phyloP scores from a whole-genome alignment of 2,113 vertebrate species.

The Pseudorasbora parva region DNA sequence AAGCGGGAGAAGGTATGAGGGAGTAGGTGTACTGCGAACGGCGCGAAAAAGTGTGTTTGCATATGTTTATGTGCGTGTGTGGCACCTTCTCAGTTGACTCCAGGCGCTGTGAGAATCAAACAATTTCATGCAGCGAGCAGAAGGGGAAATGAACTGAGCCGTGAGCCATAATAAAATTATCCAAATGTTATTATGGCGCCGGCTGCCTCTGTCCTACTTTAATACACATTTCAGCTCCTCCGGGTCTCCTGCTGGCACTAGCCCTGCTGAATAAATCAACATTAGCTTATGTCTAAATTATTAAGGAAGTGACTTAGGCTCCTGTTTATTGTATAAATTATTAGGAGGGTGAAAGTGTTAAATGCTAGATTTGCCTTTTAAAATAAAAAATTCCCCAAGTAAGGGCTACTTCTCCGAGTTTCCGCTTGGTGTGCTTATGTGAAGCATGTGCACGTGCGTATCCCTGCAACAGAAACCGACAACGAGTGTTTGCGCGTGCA shows the following conservation, averaged over 20 bases:
- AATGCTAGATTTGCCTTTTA: conserved; percentile 68
- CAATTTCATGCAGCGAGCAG: conserved; percentile 99
- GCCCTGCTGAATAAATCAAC: conserved; percentile 99
- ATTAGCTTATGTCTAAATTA: conserved; percentile 99
- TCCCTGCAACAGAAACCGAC: neutral
- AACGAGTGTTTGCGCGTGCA: neutral
- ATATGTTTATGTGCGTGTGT: conserved; percentile 43
- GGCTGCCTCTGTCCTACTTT: conserved; percentile 99
- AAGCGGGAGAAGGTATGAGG: conserved; percentile 5
- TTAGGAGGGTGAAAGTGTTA: conserved; percentile 89
- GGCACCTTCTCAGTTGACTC: conserved; percentile 81
- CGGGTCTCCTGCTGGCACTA: conserved; percentile 88
- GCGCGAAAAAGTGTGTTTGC: conserved; percentile 39
- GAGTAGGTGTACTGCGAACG: neutral
- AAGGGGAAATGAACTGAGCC: conserved; percentile 99
- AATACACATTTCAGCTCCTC: conserved; percentile 96
- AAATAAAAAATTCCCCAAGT: conserved; percentile 39
- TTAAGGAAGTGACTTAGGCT: conserved; percentile 97
- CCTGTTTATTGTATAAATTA: conserved; percentile 99
- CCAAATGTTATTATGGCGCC: conserved; percentile 99
- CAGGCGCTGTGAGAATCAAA: conserved; percentile 98
- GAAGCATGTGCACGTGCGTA: neutral
- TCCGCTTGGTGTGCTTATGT: neutral
- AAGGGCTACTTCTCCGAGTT: conserved; percentile 8
- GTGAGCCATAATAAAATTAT: conserved; percentile 99